These are phyloP conservation scores for sheep (Ovis aries) DNA, from an alignment of 2,113 vertebrate species.

Conservation along the genomic window DNA sequence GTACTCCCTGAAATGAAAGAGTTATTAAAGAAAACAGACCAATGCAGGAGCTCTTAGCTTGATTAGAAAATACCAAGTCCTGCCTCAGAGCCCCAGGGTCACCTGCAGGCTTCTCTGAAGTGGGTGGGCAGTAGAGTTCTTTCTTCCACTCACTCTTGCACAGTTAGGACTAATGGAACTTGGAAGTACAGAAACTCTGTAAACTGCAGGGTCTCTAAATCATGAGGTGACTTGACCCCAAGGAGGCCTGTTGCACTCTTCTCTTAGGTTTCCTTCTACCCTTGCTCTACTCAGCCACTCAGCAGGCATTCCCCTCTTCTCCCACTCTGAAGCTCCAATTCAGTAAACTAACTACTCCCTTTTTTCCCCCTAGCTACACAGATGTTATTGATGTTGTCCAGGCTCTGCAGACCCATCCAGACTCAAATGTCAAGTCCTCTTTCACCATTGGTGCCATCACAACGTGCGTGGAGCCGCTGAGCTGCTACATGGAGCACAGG, in stretches of 20 bases:
- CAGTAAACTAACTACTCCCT: neutral
- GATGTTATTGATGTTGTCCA: conserved; percentile 94
- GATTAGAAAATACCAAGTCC: neutral
- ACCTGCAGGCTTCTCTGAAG: neutral
- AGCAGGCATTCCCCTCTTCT: neutral
- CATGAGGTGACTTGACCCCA: neutral
- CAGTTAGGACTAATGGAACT: neutral
- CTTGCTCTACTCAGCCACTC: neutral
- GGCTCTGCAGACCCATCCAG: conserved; percentile 91
- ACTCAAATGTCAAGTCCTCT: conserved; percentile 84
- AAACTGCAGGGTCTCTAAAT: neutral
- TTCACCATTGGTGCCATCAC: conserved; percentile 89
- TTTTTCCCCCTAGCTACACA: conserved; percentile 82
- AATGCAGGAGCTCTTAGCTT: neutral
- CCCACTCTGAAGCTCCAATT: neutral
- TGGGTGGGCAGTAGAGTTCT: neutral
- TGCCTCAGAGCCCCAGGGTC: neutral
- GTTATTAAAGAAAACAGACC: neutral
- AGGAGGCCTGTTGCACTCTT: neutral
- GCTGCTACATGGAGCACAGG: conserved; percentile 95
- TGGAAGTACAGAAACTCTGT: neutral
- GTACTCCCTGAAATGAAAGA: neutral
- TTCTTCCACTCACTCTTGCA: neutral
- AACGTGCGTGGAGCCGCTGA: conserved; percentile 90
- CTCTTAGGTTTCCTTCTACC: neutral